These are phyloP conservation scores for Archilochus colubris DNA, from an alignment of 2,113 vertebrate genomes.

Conservation along the genomic window DNA sequence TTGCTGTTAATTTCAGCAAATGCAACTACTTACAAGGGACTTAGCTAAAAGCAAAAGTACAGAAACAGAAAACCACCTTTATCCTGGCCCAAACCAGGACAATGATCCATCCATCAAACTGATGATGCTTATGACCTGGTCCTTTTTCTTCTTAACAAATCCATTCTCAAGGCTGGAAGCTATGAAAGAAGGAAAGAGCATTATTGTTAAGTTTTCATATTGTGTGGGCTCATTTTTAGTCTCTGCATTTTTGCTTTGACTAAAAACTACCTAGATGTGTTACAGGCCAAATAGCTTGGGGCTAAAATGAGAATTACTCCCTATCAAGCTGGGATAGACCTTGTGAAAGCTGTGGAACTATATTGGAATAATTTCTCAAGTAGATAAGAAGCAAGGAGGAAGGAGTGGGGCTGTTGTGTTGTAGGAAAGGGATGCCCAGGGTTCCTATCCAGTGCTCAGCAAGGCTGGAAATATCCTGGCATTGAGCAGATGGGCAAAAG, in stretches of 20 bases:
- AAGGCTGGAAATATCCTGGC: background rate
- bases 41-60: no score
- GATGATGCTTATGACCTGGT: background rate
- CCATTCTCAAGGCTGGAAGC: background rate
- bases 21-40: no score
- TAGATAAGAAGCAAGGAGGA: background rate
- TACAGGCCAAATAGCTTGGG: background rate
- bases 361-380: background rate
- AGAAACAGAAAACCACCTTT: no score
- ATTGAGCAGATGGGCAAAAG: background rate
- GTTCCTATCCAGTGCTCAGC: background rate
- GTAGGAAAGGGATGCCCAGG: background rate
- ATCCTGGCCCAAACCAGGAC: no score
- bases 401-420: background rate
- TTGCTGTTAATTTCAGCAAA: no score
- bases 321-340: background rate
- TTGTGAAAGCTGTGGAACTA: background rate
- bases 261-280: background rate
- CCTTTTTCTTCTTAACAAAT: background rate
- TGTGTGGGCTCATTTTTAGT: background rate
- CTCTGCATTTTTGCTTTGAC: background rate
- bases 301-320: background rate
- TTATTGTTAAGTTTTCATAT: background rate
- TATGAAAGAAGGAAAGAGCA: background rate
- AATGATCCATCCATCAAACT: background rate